Percentiles rank a stretch among this genome's conserved stretches.
Conservation (phyloP, 92 coral and sea anemone genomes). For the Bergia puertoricense region DNA sequence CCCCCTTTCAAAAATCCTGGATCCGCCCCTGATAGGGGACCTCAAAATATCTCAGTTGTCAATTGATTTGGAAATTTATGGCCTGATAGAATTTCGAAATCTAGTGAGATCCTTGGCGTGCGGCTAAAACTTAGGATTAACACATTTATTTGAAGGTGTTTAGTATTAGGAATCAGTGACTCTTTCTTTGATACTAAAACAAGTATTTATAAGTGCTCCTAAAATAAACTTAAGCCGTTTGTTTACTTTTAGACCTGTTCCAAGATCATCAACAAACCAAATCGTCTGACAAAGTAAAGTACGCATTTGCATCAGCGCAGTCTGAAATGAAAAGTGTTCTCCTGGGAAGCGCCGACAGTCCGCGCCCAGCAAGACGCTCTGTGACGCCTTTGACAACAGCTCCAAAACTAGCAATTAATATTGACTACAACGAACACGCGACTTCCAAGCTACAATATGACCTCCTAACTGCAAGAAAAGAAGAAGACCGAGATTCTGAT, state of each 20-base stretch:
- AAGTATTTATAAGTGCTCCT: too few species aligned
- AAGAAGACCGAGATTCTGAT: background rate
- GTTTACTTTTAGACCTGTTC: constrained; percentile 4
- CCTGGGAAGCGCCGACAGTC: background rate
- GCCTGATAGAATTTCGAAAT: too few species aligned
- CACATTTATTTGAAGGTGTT: too few species aligned
- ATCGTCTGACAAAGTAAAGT: background rate
- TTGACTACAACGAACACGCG: constrained; percentile 8
- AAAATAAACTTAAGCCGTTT: background rate
- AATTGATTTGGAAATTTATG: too few species aligned
- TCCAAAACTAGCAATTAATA: background rate
- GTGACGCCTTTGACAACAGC: constrained; percentile 14
- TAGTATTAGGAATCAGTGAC: too few species aligned
- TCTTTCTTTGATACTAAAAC: too few species aligned
- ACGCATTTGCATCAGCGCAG: background rate
- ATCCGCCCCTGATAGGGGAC: too few species aligned
- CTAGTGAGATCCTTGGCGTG: too few species aligned
- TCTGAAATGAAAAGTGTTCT: background rate
- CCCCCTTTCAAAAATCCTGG: too few species aligned
- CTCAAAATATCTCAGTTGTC: too few species aligned
- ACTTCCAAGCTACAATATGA: constrained; percentile 25
- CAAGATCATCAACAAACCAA: background rate
- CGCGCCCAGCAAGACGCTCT: background rate
- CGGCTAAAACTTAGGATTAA: too few species aligned
- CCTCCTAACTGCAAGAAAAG: background rate